Percentiles rank a stretch among this genome's conserved stretches.
These are phyloP conservation scores for Plagiodera versicolora DNA, from an alignment of 2,888 invertebrate genomes.

Conservation along the genomic window DNA sequence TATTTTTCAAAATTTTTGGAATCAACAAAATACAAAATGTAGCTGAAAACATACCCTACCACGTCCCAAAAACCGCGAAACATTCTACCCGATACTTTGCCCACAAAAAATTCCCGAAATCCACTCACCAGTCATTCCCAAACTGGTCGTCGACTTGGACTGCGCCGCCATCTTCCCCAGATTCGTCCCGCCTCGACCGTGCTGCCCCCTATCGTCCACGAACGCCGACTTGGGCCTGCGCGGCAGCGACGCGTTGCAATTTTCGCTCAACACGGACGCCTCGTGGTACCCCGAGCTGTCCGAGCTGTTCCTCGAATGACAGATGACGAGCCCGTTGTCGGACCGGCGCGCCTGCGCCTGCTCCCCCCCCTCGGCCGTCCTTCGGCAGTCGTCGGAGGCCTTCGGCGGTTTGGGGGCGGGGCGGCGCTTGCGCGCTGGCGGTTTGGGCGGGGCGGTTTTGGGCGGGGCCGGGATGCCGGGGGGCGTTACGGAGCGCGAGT, in stretches of 20 bases:
- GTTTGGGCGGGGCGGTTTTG: conserved; percentile 59
- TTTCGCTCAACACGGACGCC: conserved; percentile 66
- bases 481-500: conserved; percentile 55
- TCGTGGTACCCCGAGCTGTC: conserved; percentile 76
- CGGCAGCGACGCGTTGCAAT: conserved; percentile 55
- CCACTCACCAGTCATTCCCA: conserved; percentile 48
- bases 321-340: conserved; percentile 56
- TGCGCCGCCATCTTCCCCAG: conserved; percentile 50
- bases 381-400: no score
- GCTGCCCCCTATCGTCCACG: no score
- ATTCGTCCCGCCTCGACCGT: conserved; percentile 50
- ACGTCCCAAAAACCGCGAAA: no score
- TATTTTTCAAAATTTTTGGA: no score
- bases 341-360: conserved; percentile 32
- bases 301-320: conserved; percentile 72
- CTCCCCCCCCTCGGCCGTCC: conserved; percentile 20
- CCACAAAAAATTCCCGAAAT: no score
- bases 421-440: conserved; percentile 59
- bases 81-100: no score
- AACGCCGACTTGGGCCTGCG: conserved; percentile 49
- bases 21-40: no score
- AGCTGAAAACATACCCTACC: no score
- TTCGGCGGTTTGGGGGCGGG: conserved; percentile 63
- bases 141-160: conserved; percentile 53
- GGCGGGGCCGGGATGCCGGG: conserved; percentile 48